A percentile compares a stretch with the other conserved stretches of the same genome.
Evolutionary conservation across 2,888 invertebrate genomes (phyloP).

Genomic region (Cephalotes varians): DNA sequence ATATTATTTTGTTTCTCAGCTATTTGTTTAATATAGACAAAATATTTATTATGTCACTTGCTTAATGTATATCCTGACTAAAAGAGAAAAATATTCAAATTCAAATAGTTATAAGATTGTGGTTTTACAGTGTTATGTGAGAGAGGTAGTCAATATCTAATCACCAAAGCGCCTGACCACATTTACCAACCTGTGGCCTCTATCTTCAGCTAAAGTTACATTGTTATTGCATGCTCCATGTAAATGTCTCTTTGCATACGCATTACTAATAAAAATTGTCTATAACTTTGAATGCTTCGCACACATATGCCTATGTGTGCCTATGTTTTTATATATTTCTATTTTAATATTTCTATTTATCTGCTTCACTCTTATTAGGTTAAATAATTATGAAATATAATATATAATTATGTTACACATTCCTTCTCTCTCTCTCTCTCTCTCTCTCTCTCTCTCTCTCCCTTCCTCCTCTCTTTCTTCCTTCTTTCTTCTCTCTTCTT

Average conservation of each 20-base stretch:
- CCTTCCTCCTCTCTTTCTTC: not conserved
- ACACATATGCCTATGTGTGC: not conserved
- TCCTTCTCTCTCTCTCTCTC: not conserved
- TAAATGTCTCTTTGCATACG: not conserved
- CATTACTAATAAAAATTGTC: conserved; percentile 21
- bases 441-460: not conserved
- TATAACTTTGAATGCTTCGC: not conserved
- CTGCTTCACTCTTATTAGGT: not conserved
- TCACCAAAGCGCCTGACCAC: conserved; percentile 79
- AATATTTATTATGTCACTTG: not conserved
- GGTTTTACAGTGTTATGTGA: conserved; percentile 69
- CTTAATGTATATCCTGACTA: not conserved
- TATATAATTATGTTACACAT: not conserved
- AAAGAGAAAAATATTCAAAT: conserved; percentile 36
- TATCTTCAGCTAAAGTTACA: conserved; percentile 77
- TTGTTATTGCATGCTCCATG: conserved; percentile 59
- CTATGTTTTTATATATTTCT: not conserved
- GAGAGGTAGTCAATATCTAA: conserved; percentile 77
- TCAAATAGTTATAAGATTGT: conserved; percentile 57
- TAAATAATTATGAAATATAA: conserved; percentile 5
- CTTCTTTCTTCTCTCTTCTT: not conserved
- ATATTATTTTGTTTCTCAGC: not conserved
- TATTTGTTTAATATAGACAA: not conserved
- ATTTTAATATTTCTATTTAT: not conserved
- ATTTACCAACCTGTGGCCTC: conserved; percentile 74